Conservation (phyloP, 1,140 invertebrate genomes). For the Trichogramma pretiosum region DNA sequence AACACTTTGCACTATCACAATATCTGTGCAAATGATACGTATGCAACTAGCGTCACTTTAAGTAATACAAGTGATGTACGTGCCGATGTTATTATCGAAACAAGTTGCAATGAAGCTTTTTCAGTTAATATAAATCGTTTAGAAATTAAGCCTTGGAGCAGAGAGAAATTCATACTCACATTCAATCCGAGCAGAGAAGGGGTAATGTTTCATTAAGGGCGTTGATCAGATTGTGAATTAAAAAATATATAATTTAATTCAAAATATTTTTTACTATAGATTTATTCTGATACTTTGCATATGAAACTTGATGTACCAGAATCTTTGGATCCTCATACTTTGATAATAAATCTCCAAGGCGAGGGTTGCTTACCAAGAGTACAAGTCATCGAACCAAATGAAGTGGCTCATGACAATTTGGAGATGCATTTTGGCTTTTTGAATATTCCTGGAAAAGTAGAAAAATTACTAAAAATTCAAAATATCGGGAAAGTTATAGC, state of each 20-base stretch:
- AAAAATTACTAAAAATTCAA: slow-evolving; percentile 20
- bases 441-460: slow-evolving; percentile 18
- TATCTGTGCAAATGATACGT: no score
- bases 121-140: slow-evolving; percentile 19
- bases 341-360: slow-evolving; percentile 21
- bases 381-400: slow-evolving; percentile 23
- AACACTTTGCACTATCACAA: not conserved
- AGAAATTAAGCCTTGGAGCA: slow-evolving; percentile 23
- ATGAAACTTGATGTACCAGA: slow-evolving; percentile 21
- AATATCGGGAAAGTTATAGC: slow-evolving; percentile 28
- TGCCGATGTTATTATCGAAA: slow-evolving; percentile 21
- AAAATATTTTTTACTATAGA: slow-evolving; percentile 18
- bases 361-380: slow-evolving; percentile 34
- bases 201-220: slow-evolving; percentile 17
- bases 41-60: not conserved
- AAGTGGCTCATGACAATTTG: slow-evolving; percentile 3
- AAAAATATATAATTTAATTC: not conserved
- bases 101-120: slow-evolving; percentile 20
- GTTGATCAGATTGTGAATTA: not conserved
- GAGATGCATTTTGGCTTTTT: slow-evolving; percentile 23
- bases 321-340: slow-evolving; percentile 9
- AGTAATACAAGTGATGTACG: not conserved
- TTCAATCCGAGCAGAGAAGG: slow-evolving; percentile 25
- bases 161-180: slow-evolving; percentile 24
- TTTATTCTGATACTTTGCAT: slow-evolving; percentile 22